Evolutionary conservation across 1,140 invertebrate genomes (phyloP), one percentile per base, ranked within the genome.

Genomic region (Papilio aristodemus): DNA sequence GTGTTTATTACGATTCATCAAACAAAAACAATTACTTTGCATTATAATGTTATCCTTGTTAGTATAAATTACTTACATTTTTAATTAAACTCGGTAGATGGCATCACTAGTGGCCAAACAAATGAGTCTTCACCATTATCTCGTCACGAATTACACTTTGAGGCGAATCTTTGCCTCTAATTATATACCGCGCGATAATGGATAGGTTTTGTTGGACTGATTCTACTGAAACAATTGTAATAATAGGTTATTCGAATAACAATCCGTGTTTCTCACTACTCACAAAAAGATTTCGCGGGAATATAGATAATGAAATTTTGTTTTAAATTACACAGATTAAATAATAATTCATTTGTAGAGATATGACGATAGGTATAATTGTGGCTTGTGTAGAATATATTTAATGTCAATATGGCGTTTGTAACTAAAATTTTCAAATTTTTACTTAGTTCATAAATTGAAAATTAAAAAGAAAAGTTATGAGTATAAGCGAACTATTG

Each of bases 51-150:
- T 3, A 32, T 32, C 27, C 27, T 2, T 6, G 27, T 32, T 6
- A 32, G 27, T 32, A 41, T 9, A 11, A 41, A 8, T n/a, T 7
- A 19, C 11, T n/a, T 10, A 54, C 7, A 11, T 27, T 7, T 57
- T 27, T 57, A 25, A 27, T 27, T 13, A 57, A 27, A 57, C 14
- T 43, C 77, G 63, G 68, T 73, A 88, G 83, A 87, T 87, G 85
- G 86, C 82, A 83, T 75, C 36, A 78, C 66, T 72, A 57, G 79
- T 75, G 38, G 22, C 76, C 80, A 82, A 85, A 81, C 76, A 84
- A 83, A 38, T 69, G 66, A 69, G 66, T 70, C 74, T 71, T 75
- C 67, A 37, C 72, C 67, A 70, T 72, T 68, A 59, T 67, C 64
- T 59, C 60, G 37, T 71, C 67, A 39, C 19, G 10, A 68, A 57